Evolutionary conservation across 1,140 invertebrate genomes (phyloP), one percentile per base, ranked within the genome.

Genomic region (Lasaia peninsularis): DNA sequence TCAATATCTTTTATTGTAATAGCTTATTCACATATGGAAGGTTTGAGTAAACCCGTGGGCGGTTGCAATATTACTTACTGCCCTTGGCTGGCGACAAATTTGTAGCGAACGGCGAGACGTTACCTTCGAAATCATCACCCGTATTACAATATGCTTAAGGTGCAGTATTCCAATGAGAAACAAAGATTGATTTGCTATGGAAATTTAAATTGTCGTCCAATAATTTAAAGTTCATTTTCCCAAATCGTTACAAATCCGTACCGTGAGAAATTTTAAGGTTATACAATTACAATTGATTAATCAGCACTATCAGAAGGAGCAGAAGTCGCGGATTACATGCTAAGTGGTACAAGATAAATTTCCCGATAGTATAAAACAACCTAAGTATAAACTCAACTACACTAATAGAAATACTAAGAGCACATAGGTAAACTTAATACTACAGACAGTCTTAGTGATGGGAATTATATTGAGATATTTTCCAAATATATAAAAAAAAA

Each of bases 51-150:
- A 40, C 5, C n/a, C 35, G 35, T 40, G 52, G 32, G 44, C 44
- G 21, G 55, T 56, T 58, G 24, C 51, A 58, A 21, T 50, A 63
- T 63, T 60, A 55, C 55, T 16, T 24, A 52, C 44, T 40, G 54
- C 68, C 68, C 68, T 70, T 70, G 62, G 68, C 65, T 60, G 60
- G 64, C 54, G 68, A 62, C 63, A 62, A 52, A 63, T 67, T 67
- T 63, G 57, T 53, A 64, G 64, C 56, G 68, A 70, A 70, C 67
- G 64, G 64, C 55, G 58, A 52, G 58, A 64, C 14, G 12, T 18
- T 14, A 40, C 35, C 35, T 16, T 40, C 11, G 8, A 2, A 7
- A 16, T 16, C 12, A 40, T 8, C 0, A 40, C 35, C 35, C 2
- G 4, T 40, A 40, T 40, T 9, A 3, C 14, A 0, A 40, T 8